Evolutionary conservation across 2,113 vertebrate genomes (phyloP).

Genomic region (Serinus canaria): DNA sequence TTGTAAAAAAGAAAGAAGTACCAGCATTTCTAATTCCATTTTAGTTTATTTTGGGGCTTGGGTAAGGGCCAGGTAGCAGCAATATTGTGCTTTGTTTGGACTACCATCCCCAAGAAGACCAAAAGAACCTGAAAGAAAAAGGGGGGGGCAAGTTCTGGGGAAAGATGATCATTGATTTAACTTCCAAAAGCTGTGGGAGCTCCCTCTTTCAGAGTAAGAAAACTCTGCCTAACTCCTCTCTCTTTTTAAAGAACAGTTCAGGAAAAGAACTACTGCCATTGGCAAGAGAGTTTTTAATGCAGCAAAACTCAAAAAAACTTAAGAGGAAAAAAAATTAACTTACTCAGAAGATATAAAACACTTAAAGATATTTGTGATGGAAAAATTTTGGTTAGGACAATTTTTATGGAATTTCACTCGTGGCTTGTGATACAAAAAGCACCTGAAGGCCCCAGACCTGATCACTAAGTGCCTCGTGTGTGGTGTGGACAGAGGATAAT

Average conservation of each 20-base stretch:
- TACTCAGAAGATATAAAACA: neutral
- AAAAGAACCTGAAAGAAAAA: neutral
- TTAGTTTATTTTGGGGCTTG: neutral
- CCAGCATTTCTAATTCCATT: neutral
- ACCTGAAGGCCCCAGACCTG: neutral
- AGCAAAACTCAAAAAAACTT: neutral
- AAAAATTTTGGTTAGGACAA: neutral
- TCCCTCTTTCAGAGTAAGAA: neutral
- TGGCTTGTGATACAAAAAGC: neutral
- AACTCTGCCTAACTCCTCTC: neutral
- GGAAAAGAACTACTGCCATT: neutral
- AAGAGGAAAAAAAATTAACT: neutral
- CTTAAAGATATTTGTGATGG: neutral
- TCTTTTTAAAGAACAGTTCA: neutral
- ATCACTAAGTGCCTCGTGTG: too few relatives aligned
- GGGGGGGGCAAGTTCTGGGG: neutral
- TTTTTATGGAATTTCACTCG: neutral
- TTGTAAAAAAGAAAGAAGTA: neutral
- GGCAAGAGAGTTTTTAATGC: neutral
- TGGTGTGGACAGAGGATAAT: neutral
- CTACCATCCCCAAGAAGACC: neutral
- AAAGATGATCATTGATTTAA: neutral
- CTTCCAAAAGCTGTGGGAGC: neutral
- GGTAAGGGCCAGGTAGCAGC: neutral
- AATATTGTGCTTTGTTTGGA: neutral